Evolutionary conservation across 2,113 vertebrate species (phyloP).

Genomic region (Alexandromys fortis): DNA sequence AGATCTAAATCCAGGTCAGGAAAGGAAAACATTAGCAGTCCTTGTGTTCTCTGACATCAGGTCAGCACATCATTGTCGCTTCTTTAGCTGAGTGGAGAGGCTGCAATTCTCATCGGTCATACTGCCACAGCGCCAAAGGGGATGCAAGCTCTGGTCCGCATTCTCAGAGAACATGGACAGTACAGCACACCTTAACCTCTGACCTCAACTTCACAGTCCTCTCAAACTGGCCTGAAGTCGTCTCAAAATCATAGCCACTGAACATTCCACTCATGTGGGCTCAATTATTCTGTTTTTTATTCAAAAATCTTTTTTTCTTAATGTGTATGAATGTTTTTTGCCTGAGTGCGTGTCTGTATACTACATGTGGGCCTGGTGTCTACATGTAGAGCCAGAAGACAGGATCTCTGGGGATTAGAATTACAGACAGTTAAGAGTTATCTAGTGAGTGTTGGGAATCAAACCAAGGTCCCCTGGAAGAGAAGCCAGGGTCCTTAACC

Average conservation of each 20-base stretch:
- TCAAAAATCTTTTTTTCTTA: background rate
- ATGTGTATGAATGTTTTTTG: background rate
- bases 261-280: background rate
- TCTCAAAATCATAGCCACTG: too few species aligned
- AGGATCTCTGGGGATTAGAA: background rate
- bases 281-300: background rate
- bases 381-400: background rate
- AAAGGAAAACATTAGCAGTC: background rate
- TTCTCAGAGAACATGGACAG: background rate
- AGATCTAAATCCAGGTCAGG: constrained; percentile 18
- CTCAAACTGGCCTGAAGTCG: background rate
- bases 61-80: background rate
- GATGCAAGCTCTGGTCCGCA: background rate
- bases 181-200: background rate
- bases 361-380: background rate
- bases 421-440: background rate
- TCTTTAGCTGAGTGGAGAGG: background rate
- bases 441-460: background rate
- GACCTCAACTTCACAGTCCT: background rate
- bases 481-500: background rate
- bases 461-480: background rate
- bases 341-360: background rate
- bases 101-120: background rate
- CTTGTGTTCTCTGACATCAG: background rate
- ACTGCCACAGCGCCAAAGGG: background rate